A percentile compares a stretch with the other conserved stretches of the same genome.
phyloP scores from a whole-genome alignment of 2,888 invertebrate genomes.

The Dicranocentrus wangi region DNA sequence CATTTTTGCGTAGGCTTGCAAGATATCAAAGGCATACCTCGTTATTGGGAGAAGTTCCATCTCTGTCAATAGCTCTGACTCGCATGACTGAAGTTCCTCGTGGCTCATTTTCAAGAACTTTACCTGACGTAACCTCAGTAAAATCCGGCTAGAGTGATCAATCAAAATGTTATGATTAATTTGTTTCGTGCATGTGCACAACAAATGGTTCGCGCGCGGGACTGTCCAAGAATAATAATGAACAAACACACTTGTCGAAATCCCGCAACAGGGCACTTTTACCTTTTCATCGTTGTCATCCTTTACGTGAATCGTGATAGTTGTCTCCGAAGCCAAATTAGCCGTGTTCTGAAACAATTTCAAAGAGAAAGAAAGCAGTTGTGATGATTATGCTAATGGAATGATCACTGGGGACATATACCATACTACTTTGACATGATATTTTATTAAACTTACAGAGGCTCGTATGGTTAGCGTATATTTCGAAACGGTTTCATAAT shows the following conservation, averaged over 20 bases:
- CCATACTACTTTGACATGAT: too few relatives aligned
- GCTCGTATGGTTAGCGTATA: constrained; percentile 89
- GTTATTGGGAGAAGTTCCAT: constrained; percentile 88
- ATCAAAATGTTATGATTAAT: not conserved
- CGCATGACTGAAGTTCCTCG: constrained; percentile 90
- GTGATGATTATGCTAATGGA: too few relatives aligned
- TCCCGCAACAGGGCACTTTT: too few relatives aligned
- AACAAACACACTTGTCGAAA: not conserved
- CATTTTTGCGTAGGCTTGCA: not conserved
- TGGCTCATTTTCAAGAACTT: constrained; percentile 89
- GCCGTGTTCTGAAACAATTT: constrained; percentile 86
- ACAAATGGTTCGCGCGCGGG: too few relatives aligned
- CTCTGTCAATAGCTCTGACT: constrained; percentile 88
- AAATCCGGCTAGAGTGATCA: constrained; percentile 80
- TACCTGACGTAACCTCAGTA: constrained; percentile 86
- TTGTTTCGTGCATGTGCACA: not conserved
- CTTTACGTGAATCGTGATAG: constrained; percentile 84
- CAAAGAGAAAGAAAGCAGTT: too few relatives aligned
- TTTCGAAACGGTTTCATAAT: constrained; percentile 88
- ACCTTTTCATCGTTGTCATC: constrained; percentile 92
- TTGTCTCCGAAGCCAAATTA: constrained; percentile 85
- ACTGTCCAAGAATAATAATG: not conserved
- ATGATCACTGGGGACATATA: too few relatives aligned
- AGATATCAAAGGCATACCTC: constrained; percentile 76
- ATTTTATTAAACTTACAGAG: constrained; percentile 76